These are phyloP conservation scores for Mongoloraphidia duomilia DNA, from an alignment of 2,888 invertebrate species.

Conservation along the genomic window DNA sequence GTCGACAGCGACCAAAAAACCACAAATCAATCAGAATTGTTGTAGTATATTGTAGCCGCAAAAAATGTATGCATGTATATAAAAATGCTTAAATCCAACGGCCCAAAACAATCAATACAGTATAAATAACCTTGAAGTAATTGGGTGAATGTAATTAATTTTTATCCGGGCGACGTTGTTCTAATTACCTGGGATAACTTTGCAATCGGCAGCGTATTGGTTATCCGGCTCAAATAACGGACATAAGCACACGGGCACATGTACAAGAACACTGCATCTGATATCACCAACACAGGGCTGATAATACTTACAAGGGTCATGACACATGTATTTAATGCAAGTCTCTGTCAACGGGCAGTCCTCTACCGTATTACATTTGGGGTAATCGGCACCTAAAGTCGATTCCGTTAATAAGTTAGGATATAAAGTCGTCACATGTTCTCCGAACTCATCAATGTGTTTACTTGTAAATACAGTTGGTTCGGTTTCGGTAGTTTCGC, in stretches of 20 bases:
- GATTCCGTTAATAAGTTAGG: too few species aligned
- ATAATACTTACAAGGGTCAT: constrained; percentile 36
- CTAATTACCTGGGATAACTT: constrained; percentile 44
- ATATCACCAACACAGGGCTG: constrained; percentile 30
- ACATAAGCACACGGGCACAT: constrained; percentile 42
- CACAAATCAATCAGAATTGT: too few species aligned
- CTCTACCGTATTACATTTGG: constrained; percentile 5
- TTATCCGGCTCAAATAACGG: constrained; percentile 28
- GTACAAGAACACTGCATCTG: constrained; percentile 35
- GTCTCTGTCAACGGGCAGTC: constrained; percentile 31
- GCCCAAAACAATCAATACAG: too few species aligned
- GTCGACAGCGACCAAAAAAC: too few species aligned
- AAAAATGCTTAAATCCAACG: too few species aligned
- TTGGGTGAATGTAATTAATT: neutral
- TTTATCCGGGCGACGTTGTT: constrained; percentile 1
- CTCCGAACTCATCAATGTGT: too few species aligned
- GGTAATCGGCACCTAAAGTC: neutral
- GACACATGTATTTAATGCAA: constrained; percentile 35
- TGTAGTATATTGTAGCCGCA: too few species aligned
- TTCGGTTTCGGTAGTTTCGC: too few species aligned
- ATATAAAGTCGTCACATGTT: too few species aligned
- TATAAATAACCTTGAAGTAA: too few species aligned
- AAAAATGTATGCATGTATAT: too few species aligned
- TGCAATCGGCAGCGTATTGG: constrained; percentile 35
- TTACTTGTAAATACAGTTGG: too few species aligned